phyloP scores from a whole-genome alignment of 23 tunicate genomes.

The Styela plicata region DNA sequence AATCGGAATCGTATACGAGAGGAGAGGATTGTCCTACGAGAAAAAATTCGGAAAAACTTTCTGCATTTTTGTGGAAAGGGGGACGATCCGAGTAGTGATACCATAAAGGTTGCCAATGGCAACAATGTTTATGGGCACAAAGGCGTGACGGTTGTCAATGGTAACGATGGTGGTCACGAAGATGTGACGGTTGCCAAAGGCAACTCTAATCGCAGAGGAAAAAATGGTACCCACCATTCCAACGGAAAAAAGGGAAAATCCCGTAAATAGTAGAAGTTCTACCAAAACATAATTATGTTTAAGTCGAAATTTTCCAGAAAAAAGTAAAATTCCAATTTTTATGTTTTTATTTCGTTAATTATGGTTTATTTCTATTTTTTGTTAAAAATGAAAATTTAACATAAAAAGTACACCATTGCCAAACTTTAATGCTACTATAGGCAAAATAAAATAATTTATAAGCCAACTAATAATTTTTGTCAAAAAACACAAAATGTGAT shows the following conservation, averaged over 20 bases:
- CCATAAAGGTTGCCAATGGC: neutral
- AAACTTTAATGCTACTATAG: no score
- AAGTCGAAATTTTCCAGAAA: neutral
- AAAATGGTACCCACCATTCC: neutral
- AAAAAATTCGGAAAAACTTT: slow-evolving; percentile 65
- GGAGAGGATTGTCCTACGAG: slow-evolving; percentile 49
- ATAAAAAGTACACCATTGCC: no score
- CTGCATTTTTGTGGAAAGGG: slow-evolving; percentile 25
- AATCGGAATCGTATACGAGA: slow-evolving; percentile 58
- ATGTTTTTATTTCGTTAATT: neutral
- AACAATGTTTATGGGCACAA: neutral
- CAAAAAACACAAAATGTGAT: neutral
- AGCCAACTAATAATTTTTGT: neutral
- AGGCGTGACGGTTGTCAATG: neutral
- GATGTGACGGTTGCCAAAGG: neutral
- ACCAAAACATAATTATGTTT: neutral
- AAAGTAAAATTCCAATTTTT: neutral
- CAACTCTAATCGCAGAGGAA: no score
- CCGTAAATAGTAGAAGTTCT: neutral
- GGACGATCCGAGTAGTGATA: neutral
- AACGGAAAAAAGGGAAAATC: neutral
- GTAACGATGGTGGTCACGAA: neutral
- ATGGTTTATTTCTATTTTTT: no score
- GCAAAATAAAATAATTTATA: no score
- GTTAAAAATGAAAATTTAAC: no score